Base-by-base conservation (phyloP, 2,797 vertebrate genomes). In the Falco biarmicus region DNA sequence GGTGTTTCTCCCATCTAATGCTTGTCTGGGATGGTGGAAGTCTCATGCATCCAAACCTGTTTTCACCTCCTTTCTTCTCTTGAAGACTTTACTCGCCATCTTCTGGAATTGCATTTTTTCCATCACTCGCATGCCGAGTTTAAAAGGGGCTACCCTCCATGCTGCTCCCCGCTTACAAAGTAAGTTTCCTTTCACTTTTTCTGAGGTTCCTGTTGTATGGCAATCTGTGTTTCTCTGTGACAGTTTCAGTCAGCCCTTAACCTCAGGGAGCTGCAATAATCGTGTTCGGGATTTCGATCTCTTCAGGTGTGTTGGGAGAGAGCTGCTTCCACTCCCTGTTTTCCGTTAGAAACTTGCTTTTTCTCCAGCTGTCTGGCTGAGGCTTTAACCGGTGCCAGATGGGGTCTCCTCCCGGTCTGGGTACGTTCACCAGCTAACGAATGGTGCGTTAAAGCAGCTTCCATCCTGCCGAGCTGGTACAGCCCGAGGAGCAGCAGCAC, bases 401-500 rank as follows among this genome's bases (percentile, higher is more conserved):
- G 26, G 22, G 32, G 60, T 53, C 32, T 59, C 50, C 15, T 59
- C n/a, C 4, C 2, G 56, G 43, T 37, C 20, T 1, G 3, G 14
- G 15, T 34, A 4, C 8, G 0, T 32, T 71, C 28, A 10, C 19
- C 1, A 0, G 7, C 50, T 70, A 32, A n/a, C 2, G 2, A n/a
- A 6, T 1, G 3, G 5, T 7, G 19, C 1, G 0, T 13, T 60
- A 15, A 22, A 13, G 45, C 22, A 6, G 34, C 19, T 63, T 50
- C 51, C 29, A 5, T 28, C 26, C 47, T 20, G 20, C 31, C 7
- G 24, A 65, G 45, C 34, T 6, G 24, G 37, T 57, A 8, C 41
- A 29, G 15, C 21, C 63, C 1, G 2, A 31, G 51, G 26, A 43
- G n/a, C 65, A 20, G 34, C 8, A 1, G 18, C 15, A 22, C 45